Evolutionary conservation across 1,140 invertebrate species (phyloP), one percentile per base, ranked within the genome.

Genomic region (Conus betulinus): DNA sequence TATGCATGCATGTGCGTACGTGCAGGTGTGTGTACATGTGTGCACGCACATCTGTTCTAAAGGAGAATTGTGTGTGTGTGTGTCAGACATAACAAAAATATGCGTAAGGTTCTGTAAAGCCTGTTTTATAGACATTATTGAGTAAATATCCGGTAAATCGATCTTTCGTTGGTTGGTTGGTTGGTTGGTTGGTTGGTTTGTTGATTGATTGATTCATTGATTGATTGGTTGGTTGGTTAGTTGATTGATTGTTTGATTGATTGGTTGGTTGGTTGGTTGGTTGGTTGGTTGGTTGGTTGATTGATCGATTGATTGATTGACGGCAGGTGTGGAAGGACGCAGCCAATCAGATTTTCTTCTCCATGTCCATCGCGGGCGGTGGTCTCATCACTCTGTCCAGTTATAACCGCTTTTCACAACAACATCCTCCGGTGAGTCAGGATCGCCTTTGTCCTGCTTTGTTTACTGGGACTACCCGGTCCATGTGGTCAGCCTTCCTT

Each of bases 311-410:
- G 71, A 25, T 74, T 74, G 17, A 74, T 74, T n/a, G 55, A 57
- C 83, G 55, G 11, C 79, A 94, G 94, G 94, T 94, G 52, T 95
- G 94, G 94, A 94, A 93, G 76, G 93, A 94, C 78, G 94, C 94
- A 15, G 94, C 94, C 67, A 92, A 93, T 67, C 94, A 95, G 88
- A 93, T 95, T 82, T 94, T 95, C 84, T 95, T 94, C 91, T 95
- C 94, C 1, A 92, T 95, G 91, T 92, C 92, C 4, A 93, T 95
- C 13, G 93, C 93, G 74, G 93, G 93, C 0, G 94, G 94, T n/a
- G 94, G 93, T 17, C 83, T 95, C 4, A 92, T 94, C 13, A 94
- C 94, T 6, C 88, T 95, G 13, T 93, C 94, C 10, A 95, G 94
- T 88, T 95, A 95, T 87, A 94, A 94, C 84, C 87, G 93, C 60